Evolutionary conservation across 2,797 vertebrate genomes (phyloP), one percentile per base, ranked within the genome.

Genomic region (Melanotaenia parkinsoni): DNA sequence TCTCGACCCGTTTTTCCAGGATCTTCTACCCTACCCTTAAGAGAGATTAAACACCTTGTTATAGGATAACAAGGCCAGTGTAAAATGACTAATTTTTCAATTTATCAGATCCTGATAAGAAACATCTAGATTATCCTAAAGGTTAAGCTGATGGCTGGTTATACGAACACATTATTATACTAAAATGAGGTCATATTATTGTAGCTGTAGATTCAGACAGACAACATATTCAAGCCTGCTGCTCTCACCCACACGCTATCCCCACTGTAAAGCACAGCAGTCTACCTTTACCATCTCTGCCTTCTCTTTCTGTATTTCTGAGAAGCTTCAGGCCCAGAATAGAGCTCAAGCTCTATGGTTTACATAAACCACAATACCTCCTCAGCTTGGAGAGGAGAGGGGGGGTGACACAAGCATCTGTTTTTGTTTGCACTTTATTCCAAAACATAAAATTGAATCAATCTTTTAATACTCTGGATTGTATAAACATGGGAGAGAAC

Each of bases 371-470:
- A 94, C 92, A 93, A 93, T 92, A 88, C 86, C 86, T 88, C 70
- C 83, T 84, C 76, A 76, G 82, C 76, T 74, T 14, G 78, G 93
- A 93, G 93, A 93, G 91, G 87, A 61, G 75, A 3, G 45, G 47
- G 50, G 53, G 83, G 58, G 63, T 74, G 73, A 82, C 88, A 88
- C 81, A 88, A 93, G 96, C 95, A 95, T 95, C 95, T 96, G 96
- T 96, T 96, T 96, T 94, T 94, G 94, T 96, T 96, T 96, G 96
- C 95, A 96, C 97, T 96, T 97, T 95, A 96, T 94, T 95, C 93
- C 85, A 91, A 95, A 94, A 94, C 94, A 93, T 94, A 94, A 96
- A 97, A 97, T 96, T 95, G 95, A 96, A 97, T 97, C 96, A 96
- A 95, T 94, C 95, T 95, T 96, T 97, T 96, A 98, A 98, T 97